Evolutionary conservation across 1,140 invertebrate genomes (phyloP).

Genomic region (Radopholus similis): DNA sequence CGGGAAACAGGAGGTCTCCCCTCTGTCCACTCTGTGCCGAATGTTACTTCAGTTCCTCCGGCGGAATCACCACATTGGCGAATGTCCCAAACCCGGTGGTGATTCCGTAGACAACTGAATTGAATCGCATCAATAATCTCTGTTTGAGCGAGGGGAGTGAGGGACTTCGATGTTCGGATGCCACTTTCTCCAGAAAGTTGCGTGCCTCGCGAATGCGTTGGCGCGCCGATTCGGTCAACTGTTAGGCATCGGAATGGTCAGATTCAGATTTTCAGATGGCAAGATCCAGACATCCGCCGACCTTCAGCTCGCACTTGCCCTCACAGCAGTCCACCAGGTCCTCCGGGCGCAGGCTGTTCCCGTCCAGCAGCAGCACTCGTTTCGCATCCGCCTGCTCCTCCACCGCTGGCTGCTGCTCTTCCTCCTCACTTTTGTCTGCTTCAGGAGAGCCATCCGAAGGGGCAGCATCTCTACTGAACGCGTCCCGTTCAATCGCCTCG

Average conservation of each 20-base stretch:
- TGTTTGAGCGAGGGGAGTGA: slow-evolving; percentile 58
- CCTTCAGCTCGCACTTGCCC: slow-evolving; percentile 41
- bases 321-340: slow-evolving; percentile 53
- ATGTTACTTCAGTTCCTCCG: slow-evolving; percentile 67
- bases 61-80: slow-evolving; percentile 67
- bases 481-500: no score
- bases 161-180: slow-evolving; percentile 50
- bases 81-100: slow-evolving; percentile 77
- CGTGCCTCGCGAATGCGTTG: slow-evolving; percentile 45
- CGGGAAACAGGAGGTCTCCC: no score
- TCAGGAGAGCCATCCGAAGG: no score
- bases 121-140: neutral
- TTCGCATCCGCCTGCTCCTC: slow-evolving; percentile 23
- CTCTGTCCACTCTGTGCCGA: no score
- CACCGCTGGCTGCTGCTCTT: no score
- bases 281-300: slow-evolving; percentile 2
- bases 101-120: slow-evolving; percentile 68
- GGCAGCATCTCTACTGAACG: no score
- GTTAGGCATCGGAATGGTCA: slow-evolving; percentile 12
- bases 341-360: slow-evolving; percentile 37
- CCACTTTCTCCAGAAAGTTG: slow-evolving; percentile 51
- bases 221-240: slow-evolving; percentile 44
- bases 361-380: slow-evolving; percentile 44
- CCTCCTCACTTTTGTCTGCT: no score
- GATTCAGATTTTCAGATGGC: neutral